phyloP scores from a whole-genome alignment of 2,113 vertebrate species.

The Pseudorectes ferrugineus region DNA sequence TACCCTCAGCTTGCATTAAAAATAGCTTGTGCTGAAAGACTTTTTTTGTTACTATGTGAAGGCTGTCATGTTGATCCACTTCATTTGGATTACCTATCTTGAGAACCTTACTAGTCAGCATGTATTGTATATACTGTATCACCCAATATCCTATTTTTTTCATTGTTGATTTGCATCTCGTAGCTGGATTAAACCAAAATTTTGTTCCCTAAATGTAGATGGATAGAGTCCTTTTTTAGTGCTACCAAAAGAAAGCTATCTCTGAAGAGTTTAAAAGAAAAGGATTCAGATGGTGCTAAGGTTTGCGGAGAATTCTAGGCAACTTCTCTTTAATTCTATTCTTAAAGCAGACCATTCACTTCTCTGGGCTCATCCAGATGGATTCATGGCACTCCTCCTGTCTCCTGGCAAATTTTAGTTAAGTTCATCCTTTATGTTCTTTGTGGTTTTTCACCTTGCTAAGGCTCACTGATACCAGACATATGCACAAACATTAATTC shows the following conservation, averaged over 20 bases:
- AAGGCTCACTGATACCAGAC: not conserved
- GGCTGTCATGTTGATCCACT: not conserved
- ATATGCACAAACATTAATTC: not conserved
- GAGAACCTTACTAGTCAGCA: not conserved
- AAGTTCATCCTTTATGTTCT: not conserved
- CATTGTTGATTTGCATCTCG: not conserved
- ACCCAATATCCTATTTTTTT: not conserved
- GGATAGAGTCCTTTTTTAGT: not conserved
- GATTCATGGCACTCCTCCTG: not conserved
- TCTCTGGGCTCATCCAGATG: not conserved
- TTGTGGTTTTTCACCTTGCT: not conserved
- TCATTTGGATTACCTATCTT: not conserved
- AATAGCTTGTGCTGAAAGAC: not conserved
- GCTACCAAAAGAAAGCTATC: not conserved
- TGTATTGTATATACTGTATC: not conserved
- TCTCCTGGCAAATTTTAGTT: not conserved
- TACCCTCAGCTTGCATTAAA: not conserved
- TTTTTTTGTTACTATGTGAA: not conserved
- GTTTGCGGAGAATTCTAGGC: not conserved
- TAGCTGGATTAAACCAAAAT: not conserved
- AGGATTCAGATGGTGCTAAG: not conserved
- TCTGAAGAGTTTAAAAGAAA: not conserved
- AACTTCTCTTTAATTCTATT: not conserved
- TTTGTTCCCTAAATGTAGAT: not conserved
- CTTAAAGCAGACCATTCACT: not conserved